These are phyloP conservation scores for Lophius piscatorius DNA, from an alignment of 2,113 vertebrate species.

Conservation along the genomic window DNA sequence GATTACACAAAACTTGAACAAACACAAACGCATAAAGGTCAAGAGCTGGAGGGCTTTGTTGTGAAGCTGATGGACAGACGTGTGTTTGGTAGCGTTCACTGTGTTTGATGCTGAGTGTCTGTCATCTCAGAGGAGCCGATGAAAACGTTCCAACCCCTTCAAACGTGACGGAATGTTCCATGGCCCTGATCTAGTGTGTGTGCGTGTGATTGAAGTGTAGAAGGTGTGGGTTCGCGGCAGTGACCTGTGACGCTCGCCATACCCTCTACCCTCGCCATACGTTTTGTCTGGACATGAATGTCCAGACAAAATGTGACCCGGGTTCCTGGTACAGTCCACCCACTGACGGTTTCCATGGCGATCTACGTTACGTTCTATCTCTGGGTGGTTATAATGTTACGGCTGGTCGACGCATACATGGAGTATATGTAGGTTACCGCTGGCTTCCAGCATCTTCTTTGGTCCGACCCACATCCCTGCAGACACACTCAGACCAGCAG, in stretches of 20 bases:
- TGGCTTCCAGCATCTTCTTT: slow-evolving; percentile 61
- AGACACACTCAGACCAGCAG: slow-evolving; percentile 26
- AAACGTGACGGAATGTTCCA: slow-evolving; percentile 8
- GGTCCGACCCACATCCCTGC: slow-evolving; percentile 36
- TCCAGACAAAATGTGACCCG: too few relatives aligned
- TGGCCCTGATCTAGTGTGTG: slow-evolving; percentile 3
- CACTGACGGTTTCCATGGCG: too few relatives aligned
- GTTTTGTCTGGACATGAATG: too few relatives aligned
- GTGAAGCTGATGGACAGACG: slow-evolving; percentile 6
- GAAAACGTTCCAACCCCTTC: slow-evolving; percentile 4
- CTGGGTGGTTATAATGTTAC: too few relatives aligned
- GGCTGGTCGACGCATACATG: too few relatives aligned
- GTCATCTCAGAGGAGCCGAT: background rate
- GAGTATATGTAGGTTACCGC: too few relatives aligned
- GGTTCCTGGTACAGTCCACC: too few relatives aligned
- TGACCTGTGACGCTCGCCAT: too few relatives aligned
- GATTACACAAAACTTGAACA: slow-evolving; percentile 49
- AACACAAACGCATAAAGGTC: slow-evolving; percentile 48
- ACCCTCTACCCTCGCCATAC: too few relatives aligned
- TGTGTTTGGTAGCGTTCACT: background rate
- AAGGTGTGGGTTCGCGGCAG: slow-evolving; percentile 3
- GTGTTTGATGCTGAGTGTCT: slow-evolving; percentile 1
- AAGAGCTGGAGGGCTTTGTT: slow-evolving; percentile 39
- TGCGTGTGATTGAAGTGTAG: background rate
- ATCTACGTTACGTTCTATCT: too few relatives aligned